These are phyloP conservation scores for Lissonota sp. DNA, from an alignment of 2,888 invertebrate species.

Conservation along the genomic window DNA sequence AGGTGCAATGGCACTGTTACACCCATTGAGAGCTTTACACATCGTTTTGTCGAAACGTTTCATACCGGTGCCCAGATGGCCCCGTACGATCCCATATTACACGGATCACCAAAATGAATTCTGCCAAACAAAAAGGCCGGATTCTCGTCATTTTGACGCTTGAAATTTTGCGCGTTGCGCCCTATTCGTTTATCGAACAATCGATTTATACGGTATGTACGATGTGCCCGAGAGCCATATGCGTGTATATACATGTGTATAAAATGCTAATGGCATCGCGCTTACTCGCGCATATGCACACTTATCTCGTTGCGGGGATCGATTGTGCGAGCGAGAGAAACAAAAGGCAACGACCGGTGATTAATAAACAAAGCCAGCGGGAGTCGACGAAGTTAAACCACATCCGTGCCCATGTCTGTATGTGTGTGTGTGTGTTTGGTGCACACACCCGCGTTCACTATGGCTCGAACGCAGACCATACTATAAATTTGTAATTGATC, in stretches of 20 bases:
- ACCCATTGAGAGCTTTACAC: conserved; percentile 14
- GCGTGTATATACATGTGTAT: conserved; percentile 39
- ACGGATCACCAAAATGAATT: no score
- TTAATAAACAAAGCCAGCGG: conserved; percentile 64
- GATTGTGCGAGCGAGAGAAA: conserved; percentile 45
- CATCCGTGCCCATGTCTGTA: conserved; percentile 5
- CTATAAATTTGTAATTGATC: conserved; percentile 68
- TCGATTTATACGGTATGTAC: conserved; percentile 14
- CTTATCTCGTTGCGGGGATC: conserved; percentile 60
- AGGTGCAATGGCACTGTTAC: conserved; percentile 65
- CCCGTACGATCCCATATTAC: not conserved
- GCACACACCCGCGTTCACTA: conserved; percentile 32
- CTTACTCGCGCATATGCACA: conserved; percentile 60
- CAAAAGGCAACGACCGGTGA: conserved; percentile 61
- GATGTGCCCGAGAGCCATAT: conserved; percentile 69
- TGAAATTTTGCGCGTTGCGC: no score
- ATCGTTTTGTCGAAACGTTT: conserved; percentile 63
- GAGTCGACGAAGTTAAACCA: conserved; percentile 58
- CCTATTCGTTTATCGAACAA: no score
- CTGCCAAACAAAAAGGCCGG: no score
- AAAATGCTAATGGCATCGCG: conserved; percentile 69
- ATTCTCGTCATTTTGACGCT: no score
- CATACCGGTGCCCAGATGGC: conserved; percentile 65
- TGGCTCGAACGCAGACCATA: conserved; percentile 23
- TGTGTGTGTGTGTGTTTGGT: not conserved